Evolutionary conservation across 1,140 invertebrate genomes (phyloP), one percentile per base, ranked within the genome.

Genomic region (Drosophila yakuba): DNA sequence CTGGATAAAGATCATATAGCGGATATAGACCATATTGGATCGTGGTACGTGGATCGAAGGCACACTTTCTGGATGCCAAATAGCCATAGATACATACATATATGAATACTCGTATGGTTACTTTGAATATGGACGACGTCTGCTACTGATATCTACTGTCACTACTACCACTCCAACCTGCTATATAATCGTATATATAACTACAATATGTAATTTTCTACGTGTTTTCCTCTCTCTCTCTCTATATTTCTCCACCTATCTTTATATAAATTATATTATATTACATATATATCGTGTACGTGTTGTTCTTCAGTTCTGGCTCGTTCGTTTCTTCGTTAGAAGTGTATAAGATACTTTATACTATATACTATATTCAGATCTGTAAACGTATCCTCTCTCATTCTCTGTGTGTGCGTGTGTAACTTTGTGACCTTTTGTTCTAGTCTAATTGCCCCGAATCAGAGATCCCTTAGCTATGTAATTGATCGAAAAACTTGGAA

Each of bases 271-370:
- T 77, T 77, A 80, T 85, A 61, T 44, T 71, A 68, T 51, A 80
- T 80, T 66, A 61, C 74, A 51, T 23, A 72, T 59, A 73, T 66
- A 80, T 74, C 77, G 76, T 79, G 82, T 86, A 84, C 80, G 72
- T 86, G 83, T 86, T 86, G 83, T 89, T 88, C 75, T 61, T 76
- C 72, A 86, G 75, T 88, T 85, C 61, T 86, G 82, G 82, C 83
- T 86, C 83, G 83, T 89, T 88, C 84, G 83, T 88, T 86, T 58
- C 64, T 69, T 82, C 62, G 72, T 84, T 83, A 67, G 58, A 54
- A 78, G 47, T 69, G 56, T 68, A 73, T 68, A 56, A 67, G 15
- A 60, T 17, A 17, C 17, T 17, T 17, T 20, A 20, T 60, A 38
- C 39, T 67, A 43, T 66, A 59, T 48, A 39, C 17, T 45, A 57